phyloP scores from a whole-genome alignment of 1,140 invertebrate genomes.

The Eupristina koningsbergeri region DNA sequence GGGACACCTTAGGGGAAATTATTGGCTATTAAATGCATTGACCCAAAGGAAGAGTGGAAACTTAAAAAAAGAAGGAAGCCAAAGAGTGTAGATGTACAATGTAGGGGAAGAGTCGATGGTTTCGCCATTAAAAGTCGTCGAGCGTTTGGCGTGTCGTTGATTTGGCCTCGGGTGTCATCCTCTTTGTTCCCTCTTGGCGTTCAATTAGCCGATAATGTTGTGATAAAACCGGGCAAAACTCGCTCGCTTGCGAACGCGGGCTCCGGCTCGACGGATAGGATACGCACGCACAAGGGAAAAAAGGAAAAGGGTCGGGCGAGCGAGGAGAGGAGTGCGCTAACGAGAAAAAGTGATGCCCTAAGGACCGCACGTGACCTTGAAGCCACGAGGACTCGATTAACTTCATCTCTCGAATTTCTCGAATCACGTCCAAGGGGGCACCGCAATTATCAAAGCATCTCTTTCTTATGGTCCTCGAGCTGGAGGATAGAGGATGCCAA shows the following conservation, averaged over 20 bases:
- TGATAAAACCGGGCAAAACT: not conserved
- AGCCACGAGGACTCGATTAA: not conserved
- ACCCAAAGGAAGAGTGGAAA: not conserved
- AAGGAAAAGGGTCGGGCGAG: too few species aligned
- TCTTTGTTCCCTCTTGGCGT: not conserved
- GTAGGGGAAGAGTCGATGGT: conserved; percentile 6
- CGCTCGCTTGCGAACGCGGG: not conserved
- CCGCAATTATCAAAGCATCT: not conserved
- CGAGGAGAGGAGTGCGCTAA: not conserved
- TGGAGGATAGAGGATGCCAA: too few species aligned
- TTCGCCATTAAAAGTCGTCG: conserved; percentile 26
- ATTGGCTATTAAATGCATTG: not conserved
- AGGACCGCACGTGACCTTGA: not conserved
- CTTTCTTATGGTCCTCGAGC: not conserved
- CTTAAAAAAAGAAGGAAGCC: not conserved
- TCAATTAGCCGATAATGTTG: not conserved
- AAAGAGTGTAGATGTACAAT: not conserved
- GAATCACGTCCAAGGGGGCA: not conserved
- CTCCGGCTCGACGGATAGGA: too few species aligned
- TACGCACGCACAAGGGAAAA: too few species aligned
- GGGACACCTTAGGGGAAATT: not conserved
- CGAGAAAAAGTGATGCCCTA: not conserved
- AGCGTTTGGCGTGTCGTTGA: not conserved
- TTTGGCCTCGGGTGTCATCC: not conserved
- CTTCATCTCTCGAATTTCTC: too few species aligned